Conservation (phyloP, 2,888 invertebrate genomes). For the Malacosoma neustria region DNA sequence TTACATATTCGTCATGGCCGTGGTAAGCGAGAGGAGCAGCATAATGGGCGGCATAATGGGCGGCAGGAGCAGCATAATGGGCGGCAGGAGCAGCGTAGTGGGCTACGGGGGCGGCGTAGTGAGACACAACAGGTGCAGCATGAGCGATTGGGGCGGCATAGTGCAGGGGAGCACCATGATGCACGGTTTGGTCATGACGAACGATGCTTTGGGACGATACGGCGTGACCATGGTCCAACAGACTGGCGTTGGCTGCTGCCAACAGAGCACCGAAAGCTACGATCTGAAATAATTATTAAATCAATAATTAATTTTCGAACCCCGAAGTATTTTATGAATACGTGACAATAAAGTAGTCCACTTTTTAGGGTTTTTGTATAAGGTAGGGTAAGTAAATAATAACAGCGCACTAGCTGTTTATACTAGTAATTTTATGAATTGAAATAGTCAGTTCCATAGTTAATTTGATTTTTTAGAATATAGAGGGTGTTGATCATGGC, state of each 20-base stretch:
- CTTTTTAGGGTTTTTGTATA: too few relatives aligned
- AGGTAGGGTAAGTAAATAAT: too few relatives aligned
- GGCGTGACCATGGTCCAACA: constrained; percentile 40
- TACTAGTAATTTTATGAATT: too few relatives aligned
- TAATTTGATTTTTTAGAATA: too few relatives aligned
- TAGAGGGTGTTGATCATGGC: too few relatives aligned
- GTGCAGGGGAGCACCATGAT: constrained; percentile 28
- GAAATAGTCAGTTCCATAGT: too few relatives aligned
- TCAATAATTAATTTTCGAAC: too few relatives aligned
- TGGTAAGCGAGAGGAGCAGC: constrained; percentile 23
- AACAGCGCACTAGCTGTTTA: too few relatives aligned
- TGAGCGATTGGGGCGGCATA: constrained; percentile 18
- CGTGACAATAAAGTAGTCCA: too few relatives aligned
- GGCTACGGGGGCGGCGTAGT: constrained; percentile 22
- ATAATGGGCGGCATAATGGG: constrained; percentile 19
- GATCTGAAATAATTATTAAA: constrained; percentile 33
- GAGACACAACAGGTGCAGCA: constrained; percentile 22
- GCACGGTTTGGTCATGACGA: constrained; percentile 40
- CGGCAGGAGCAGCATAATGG: constrained; percentile 13
- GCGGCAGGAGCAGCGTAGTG: constrained; percentile 24
- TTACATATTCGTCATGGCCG: constrained; percentile 26
- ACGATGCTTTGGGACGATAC: constrained; percentile 50
- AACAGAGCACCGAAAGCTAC: constrained; percentile 49
- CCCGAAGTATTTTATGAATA: too few relatives aligned
- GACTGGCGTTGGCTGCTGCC: constrained; percentile 62